phyloP scores from a whole-genome alignment of 2,888 invertebrate genomes.

The Beris chalybata region DNA sequence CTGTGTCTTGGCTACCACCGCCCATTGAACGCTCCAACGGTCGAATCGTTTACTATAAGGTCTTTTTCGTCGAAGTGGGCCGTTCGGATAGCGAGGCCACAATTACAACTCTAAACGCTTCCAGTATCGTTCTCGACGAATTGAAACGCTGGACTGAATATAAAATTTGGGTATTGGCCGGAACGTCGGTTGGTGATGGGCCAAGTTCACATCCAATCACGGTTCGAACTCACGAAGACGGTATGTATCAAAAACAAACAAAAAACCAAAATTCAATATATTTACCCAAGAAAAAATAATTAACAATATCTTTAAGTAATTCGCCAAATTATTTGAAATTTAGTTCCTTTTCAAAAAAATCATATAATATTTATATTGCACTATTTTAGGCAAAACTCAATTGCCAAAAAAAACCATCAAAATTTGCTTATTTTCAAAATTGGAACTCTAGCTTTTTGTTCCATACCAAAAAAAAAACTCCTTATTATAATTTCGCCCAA shows the following conservation, averaged over 20 bases:
- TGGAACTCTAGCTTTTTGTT: no score
- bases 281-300: no score
- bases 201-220: conserved; percentile 89
- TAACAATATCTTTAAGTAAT: no score
- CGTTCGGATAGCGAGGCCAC: conserved; percentile 83
- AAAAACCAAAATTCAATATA: no score
- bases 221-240: conserved; percentile 96
- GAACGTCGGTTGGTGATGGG: conserved; percentile 95
- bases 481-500: no score
- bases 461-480: no score
- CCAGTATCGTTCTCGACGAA: conserved; percentile 81
- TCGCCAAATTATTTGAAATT: no score
- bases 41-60: conserved; percentile 91
- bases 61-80: conserved; percentile 84
- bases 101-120: conserved; percentile 77
- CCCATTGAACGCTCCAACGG: conserved; percentile 89
- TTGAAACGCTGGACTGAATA: conserved; percentile 95
- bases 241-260: conserved; percentile 69
- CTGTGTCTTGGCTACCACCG: conserved; percentile 91
- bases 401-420: no score
- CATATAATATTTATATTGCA: no score
- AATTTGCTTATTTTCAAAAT: no score
- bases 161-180: conserved; percentile 94
- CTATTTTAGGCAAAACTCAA: no score
- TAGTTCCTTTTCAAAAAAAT: no score